phyloP scores from a whole-genome alignment of 2,888 invertebrate species.

The Acleris holmiana region DNA sequence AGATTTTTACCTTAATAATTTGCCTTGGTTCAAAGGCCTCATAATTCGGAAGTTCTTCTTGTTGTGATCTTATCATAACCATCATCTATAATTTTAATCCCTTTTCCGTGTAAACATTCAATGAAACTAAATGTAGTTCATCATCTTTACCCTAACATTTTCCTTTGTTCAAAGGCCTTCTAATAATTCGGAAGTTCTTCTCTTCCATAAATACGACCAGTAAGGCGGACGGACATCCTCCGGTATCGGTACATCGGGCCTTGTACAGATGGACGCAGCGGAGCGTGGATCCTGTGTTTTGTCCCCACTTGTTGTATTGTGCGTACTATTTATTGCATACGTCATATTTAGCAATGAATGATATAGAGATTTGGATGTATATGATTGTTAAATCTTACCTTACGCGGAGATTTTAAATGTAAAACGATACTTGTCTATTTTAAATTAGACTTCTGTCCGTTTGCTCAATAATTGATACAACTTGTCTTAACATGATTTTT shows the following conservation, averaged over 20 bases:
- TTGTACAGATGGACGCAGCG: constrained; percentile 47
- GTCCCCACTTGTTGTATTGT: constrained; percentile 40
- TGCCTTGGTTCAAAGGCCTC: constrained; percentile 13
- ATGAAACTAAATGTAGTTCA: not conserved
- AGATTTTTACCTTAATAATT: not conserved
- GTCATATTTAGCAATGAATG: constrained; percentile 21
- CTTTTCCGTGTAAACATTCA: too few species aligned
- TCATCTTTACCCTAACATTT: not conserved
- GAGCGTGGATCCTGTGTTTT: constrained; percentile 52
- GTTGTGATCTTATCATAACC: too few species aligned
- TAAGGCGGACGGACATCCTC: constrained; percentile 48
- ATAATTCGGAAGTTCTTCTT: constrained; percentile 28
- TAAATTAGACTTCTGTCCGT: too few species aligned
- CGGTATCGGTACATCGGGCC: constrained; percentile 42
- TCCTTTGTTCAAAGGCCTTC: constrained; percentile 18
- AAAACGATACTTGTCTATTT: too few species aligned
- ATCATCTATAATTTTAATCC: too few species aligned
- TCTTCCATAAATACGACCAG: constrained; percentile 33
- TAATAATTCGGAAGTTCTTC: constrained; percentile 29
- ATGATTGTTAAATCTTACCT: too few species aligned
- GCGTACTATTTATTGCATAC: constrained; percentile 15
- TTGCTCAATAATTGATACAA: too few species aligned
- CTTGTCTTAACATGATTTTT: too few species aligned
- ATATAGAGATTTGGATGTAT: not conserved
- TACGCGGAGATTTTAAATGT: too few species aligned